Evolutionary conservation across 2,888 invertebrate species (phyloP).

Genomic region (Galeopsomyia nigrocyanea): DNA sequence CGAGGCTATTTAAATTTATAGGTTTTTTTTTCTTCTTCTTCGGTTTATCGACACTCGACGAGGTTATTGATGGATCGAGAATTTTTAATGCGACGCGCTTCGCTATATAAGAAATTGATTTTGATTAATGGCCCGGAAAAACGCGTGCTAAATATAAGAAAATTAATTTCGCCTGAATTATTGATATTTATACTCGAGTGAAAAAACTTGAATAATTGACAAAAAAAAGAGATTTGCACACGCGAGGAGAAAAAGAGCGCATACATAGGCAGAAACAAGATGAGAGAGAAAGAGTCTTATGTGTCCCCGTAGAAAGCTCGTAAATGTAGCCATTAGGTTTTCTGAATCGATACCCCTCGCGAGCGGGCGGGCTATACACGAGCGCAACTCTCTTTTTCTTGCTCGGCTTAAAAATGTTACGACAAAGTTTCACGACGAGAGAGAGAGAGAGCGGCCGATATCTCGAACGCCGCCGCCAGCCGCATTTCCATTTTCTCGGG

Average conservation of each 20-base stretch:
- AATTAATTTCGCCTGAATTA: no score
- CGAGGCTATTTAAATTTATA: conserved; percentile 45
- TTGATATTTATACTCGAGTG: background rate
- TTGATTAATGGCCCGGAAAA: conserved; percentile 1
- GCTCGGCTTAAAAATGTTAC: conserved; percentile 43
- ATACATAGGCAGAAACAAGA: conserved; percentile 26
- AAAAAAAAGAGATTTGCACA: no score
- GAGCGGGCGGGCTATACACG: background rate
- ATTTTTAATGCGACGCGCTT: conserved; percentile 3
- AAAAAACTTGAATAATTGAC: no score
- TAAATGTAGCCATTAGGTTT: conserved; percentile 49
- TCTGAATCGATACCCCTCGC: conserved; percentile 45
- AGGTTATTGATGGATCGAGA: conserved; percentile 7
- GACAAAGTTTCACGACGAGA: conserved; percentile 43
- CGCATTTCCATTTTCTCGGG: background rate
- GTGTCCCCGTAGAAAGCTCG: conserved; percentile 46
- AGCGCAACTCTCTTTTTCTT: no score
- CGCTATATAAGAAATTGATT: background rate
- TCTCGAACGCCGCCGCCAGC: background rate
- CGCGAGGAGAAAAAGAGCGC: background rate
- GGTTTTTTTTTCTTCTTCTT: background rate
- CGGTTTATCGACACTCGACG: no score
- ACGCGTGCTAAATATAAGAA: background rate
- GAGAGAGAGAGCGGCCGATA: conserved; percentile 16
- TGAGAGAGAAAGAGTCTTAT: conserved; percentile 45